These are phyloP conservation scores for Lepus timidus DNA, from an alignment of 2,113 vertebrate genomes.

Conservation along the genomic window DNA sequence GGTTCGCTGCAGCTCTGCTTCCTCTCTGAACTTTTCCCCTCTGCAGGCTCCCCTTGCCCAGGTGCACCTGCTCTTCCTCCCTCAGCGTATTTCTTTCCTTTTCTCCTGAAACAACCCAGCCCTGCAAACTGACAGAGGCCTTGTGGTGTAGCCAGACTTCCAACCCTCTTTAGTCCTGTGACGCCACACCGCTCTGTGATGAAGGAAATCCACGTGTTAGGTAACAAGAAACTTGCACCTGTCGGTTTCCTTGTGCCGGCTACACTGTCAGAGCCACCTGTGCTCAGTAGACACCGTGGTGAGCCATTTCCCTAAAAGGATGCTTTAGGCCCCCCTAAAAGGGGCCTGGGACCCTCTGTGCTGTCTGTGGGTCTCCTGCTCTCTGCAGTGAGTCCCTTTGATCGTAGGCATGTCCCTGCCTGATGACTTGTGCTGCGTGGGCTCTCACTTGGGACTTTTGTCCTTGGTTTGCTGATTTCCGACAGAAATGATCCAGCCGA, in stretches of 20 bases:
- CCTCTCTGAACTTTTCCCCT: not conserved
- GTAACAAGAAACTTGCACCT: not conserved
- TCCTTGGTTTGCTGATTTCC: slow-evolving; percentile 54
- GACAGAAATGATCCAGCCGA: slow-evolving; percentile 45
- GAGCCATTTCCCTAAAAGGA: slow-evolving; percentile 17
- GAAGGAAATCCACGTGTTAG: not conserved
- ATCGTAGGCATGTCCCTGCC: fast-evolving
- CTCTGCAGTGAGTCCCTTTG: not conserved
- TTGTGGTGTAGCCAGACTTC: not conserved
- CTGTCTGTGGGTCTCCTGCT: not conserved
- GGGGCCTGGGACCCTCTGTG: not conserved
- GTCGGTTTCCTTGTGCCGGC: not conserved
- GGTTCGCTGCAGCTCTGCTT: not conserved
- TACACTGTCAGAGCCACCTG: not conserved
- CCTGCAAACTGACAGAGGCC: slow-evolving; percentile 7
- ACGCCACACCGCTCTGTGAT: not conserved
- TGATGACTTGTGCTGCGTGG: fast-evolving
- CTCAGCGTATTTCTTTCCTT: not conserved
- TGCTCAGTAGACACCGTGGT: not conserved
- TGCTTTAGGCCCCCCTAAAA: not conserved
- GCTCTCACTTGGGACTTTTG: not conserved
- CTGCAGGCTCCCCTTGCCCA: not conserved
- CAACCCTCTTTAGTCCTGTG: not conserved
- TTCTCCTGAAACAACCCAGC: slow-evolving; percentile 13
- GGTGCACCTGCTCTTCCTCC: not conserved